A percentile compares a stretch with the other conserved stretches of the same genome.
Conservation (phyloP, 2,113 vertebrate species). For the Bostrychus sinensis region DNA sequence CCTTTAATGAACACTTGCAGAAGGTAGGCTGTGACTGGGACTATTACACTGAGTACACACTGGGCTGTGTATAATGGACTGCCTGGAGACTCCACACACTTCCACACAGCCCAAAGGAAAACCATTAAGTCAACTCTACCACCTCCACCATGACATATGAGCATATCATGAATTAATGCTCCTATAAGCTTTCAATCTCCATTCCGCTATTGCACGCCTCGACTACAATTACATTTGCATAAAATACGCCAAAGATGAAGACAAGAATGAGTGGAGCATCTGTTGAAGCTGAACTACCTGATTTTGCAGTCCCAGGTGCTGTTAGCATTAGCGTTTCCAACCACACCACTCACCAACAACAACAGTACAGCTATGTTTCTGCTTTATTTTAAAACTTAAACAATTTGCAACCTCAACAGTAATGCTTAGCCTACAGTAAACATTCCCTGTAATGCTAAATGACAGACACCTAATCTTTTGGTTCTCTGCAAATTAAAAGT, state of each 20-base stretch:
- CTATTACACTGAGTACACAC: constrained; percentile 19
- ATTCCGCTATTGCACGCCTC: constrained; percentile 60
- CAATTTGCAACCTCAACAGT: too few species aligned
- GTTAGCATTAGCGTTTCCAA: too few species aligned
- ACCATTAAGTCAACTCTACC: constrained; percentile 26
- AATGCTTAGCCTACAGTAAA: too few species aligned
- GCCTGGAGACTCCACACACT: constrained; percentile 17
- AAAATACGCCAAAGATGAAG: constrained; percentile 59
- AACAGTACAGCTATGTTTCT: too few species aligned
- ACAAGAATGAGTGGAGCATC: constrained; percentile 49
- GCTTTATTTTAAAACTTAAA: too few species aligned
- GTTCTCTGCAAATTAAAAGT: too few species aligned
- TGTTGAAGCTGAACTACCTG: constrained; percentile 8
- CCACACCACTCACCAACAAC: too few species aligned
- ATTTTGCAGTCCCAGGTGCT: too few species aligned
- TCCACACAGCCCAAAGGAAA: constrained; percentile 25
- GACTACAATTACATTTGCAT: constrained; percentile 58
- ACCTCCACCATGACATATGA: constrained; percentile 32
- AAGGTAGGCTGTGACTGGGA: constrained; percentile 1
- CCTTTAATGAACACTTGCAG: constrained; percentile 10
- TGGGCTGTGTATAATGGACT: constrained; percentile 33
- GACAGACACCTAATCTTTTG: too few species aligned
- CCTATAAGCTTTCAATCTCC: constrained; percentile 51
- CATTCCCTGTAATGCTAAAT: too few species aligned
- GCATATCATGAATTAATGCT: constrained; percentile 56